Conservation (phyloP, 2,797 vertebrate species). For the Thunnus albacares region DNA sequence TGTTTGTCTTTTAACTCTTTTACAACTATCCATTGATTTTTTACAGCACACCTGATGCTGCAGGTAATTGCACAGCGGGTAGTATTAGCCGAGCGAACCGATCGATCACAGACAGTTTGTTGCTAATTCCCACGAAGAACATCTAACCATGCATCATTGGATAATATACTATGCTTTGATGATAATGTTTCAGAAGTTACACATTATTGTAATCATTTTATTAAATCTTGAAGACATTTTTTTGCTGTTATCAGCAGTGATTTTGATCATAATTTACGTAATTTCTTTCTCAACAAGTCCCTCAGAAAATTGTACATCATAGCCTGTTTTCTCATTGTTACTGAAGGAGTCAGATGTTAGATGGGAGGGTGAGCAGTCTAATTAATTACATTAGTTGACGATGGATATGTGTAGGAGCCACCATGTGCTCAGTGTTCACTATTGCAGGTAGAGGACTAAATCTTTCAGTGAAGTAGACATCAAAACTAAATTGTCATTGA, state of each 20-base stretch:
- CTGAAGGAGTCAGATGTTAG: background rate
- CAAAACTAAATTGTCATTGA: too few relatives aligned
- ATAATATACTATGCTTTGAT: background rate
- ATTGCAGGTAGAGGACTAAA: background rate
- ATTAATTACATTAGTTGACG: background rate
- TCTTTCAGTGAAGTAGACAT: too few relatives aligned
- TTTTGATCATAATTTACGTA: too few relatives aligned
- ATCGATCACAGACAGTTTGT: slow-evolving; percentile 24
- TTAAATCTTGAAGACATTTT: background rate
- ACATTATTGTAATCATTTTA: background rate
- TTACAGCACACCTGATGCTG: slow-evolving; percentile 22
- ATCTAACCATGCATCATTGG: slow-evolving; percentile 1
- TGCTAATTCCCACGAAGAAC: slow-evolving; percentile 16
- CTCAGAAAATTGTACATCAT: background rate
- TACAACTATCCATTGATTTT: slow-evolving; percentile 19
- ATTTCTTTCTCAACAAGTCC: too few relatives aligned
- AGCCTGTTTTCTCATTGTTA: background rate
- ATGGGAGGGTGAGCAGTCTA: background rate
- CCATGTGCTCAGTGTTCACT: slow-evolving; percentile 2
- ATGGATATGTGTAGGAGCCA: background rate
- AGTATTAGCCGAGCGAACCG: slow-evolving; percentile 10
- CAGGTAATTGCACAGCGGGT: slow-evolving; percentile 18
- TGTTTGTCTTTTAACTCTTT: slow-evolving; percentile 45
- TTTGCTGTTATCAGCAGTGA: too few relatives aligned
- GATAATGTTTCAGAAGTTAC: background rate